phyloP scores from a whole-genome alignment of 2,113 vertebrate genomes.

The Spilogale gracilis region DNA sequence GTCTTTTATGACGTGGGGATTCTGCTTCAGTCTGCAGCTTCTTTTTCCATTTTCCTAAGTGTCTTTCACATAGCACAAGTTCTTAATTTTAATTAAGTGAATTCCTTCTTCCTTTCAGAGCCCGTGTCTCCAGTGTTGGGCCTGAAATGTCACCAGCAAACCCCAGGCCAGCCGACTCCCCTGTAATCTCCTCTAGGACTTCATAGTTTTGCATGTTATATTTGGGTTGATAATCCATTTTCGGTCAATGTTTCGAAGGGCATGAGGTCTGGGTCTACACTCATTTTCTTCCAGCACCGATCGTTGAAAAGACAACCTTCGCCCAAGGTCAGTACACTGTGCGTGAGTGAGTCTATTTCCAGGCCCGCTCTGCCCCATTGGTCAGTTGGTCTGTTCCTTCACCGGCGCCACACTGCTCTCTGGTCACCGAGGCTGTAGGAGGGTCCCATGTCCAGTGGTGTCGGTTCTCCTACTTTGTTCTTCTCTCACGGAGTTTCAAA shows the following conservation, averaged over 20 bases:
- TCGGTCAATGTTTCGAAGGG: neutral
- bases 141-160: neutral
- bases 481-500: neutral
- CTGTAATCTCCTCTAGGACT: neutral
- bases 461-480: too few relatives aligned
- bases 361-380: neutral
- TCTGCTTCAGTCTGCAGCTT: neutral
- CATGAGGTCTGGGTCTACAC: neutral
- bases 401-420: accelerated
- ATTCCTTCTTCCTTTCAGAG: neutral
- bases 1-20: neutral
- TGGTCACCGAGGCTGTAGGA: accelerated
- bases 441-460: accelerated
- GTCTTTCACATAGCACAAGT: neutral
- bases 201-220: neutral
- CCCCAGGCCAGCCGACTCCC: neutral
- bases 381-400: neutral
- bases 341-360: neutral
- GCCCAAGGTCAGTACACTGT: neutral
- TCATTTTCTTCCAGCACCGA: neutral
- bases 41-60: neutral
- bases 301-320: neutral
- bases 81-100: neutral
- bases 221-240: neutral
- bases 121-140: neutral